Percentiles rank a stretch among this genome's conserved stretches.
Conservation (phyloP, 2,888 invertebrate genomes). For the Hermodice carunculata region DNA sequence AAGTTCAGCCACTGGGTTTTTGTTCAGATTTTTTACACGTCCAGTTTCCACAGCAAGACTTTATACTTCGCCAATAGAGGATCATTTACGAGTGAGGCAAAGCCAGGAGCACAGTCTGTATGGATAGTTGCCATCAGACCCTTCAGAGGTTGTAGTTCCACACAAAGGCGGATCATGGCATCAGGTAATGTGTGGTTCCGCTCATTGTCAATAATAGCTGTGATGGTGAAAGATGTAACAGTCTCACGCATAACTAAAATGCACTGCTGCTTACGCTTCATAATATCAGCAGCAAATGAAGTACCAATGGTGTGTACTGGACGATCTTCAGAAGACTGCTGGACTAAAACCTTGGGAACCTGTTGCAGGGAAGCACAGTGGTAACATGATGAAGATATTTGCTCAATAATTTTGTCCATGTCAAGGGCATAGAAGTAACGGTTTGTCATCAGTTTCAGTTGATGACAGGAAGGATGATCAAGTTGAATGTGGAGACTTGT, state of each 20-base stretch:
- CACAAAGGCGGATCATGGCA: conserved; percentile 24
- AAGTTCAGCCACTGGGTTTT: conserved; percentile 47
- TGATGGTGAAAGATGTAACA: conserved; percentile 35
- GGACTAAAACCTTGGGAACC: conserved; percentile 23
- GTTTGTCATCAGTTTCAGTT: conserved; percentile 36
- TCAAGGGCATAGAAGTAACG: conserved; percentile 41
- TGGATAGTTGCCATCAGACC: conserved; percentile 27
- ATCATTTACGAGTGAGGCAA: conserved; percentile 28
- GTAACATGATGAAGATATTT: conserved; percentile 33
- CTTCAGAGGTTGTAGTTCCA: conserved; percentile 23
- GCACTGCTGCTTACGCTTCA: conserved; percentile 38
- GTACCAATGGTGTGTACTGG: conserved; percentile 36
- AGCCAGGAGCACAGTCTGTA: conserved; percentile 42
- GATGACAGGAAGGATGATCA: conserved; percentile 41
- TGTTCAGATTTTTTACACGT: conserved; percentile 38
- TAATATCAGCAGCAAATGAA: conserved; percentile 45
- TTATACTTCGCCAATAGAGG: conserved; percentile 20
- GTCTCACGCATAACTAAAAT: conserved; percentile 34
- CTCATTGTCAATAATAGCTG: conserved; percentile 29
- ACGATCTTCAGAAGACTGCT: conserved; percentile 38
- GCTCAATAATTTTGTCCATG: conserved; percentile 27
- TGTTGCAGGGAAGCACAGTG: conserved; percentile 38
- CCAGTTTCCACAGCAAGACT: conserved; percentile 36
- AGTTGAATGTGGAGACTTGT: conserved; percentile 43
- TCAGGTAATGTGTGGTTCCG: conserved; percentile 24